A percentile compares a stretch with the other conserved stretches of the same genome.
Conservation (phyloP, 1,140 invertebrate species). For the Heliconius hermathena region DNA sequence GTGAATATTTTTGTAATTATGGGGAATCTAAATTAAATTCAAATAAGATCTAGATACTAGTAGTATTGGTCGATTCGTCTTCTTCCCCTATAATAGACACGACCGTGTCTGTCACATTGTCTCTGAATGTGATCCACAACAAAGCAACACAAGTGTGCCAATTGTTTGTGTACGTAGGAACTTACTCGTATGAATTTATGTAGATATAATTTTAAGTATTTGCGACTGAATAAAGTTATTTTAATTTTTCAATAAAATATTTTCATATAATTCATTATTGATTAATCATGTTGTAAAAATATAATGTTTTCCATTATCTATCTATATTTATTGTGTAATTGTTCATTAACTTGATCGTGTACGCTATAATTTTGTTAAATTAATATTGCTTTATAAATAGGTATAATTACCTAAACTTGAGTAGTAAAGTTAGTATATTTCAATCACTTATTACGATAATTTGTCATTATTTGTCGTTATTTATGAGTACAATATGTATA, state of each 20-base stretch:
- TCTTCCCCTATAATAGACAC: neutral
- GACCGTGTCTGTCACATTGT: neutral
- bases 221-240: slow-evolving; percentile 49
- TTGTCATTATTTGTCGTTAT: neutral
- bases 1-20: slow-evolving; percentile 4
- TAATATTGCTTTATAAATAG: slow-evolving; percentile 30
- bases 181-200: slow-evolving; percentile 40
- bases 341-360: slow-evolving; percentile 16
- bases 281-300: slow-evolving; percentile 26
- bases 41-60: neutral
- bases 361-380: slow-evolving; percentile 19
- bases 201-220: slow-evolving; percentile 53
- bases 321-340: slow-evolving; percentile 27
- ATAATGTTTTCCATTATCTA: slow-evolving; percentile 17
- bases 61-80: neutral
- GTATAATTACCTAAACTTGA: slow-evolving; percentile 17
- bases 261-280: slow-evolving; percentile 6
- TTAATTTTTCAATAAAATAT: slow-evolving; percentile 31
- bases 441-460: neutral
- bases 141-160: slow-evolving; percentile 50
- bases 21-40: neutral
- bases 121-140: slow-evolving; percentile 33
- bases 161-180: slow-evolving; percentile 37
- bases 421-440: slow-evolving; percentile 1
- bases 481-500: slow-evolving; percentile 31